A percentile compares a stretch with the other conserved stretches of the same genome.
These are phyloP conservation scores for Styela clava DNA, from an alignment of 23 tunicate species.

Conservation along the genomic window DNA sequence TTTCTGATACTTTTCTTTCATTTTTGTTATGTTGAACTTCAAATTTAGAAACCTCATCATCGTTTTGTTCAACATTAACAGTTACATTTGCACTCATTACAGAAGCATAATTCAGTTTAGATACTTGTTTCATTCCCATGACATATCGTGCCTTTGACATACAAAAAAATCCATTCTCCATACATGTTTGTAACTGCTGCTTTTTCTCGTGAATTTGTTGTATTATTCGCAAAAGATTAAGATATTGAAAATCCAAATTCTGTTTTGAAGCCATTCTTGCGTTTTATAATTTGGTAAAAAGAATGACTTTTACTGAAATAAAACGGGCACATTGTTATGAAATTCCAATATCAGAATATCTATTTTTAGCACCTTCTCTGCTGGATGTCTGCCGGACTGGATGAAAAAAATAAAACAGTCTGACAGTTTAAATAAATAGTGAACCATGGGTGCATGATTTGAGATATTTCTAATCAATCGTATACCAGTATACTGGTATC, in stretches of 20 bases:
- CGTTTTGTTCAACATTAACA: conserved; percentile 25
- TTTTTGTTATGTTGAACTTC: conserved; percentile 4
- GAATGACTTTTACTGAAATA: no score
- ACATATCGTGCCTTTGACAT: conserved; percentile 74
- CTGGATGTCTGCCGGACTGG: no score
- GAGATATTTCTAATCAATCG: no score
- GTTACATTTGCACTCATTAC: conserved; percentile 31
- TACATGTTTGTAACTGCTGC: conserved; percentile 41
- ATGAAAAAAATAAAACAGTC: no score
- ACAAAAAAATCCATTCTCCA: conserved; percentile 55
- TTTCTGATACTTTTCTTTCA: neutral
- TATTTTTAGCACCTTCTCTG: no score
- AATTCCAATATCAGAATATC: no score
- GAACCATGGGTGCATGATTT: no score
- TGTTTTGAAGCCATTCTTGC: conserved; percentile 1
- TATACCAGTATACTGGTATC: no score
- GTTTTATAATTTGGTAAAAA: no score
- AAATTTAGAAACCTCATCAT: neutral
- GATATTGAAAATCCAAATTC: conserved; percentile 15
- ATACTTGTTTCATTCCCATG: conserved; percentile 64
- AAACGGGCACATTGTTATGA: no score
- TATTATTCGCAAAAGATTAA: conserved; percentile 36
- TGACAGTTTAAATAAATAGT: no score
- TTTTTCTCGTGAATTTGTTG: conserved; percentile 56
- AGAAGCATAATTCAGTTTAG: conserved; percentile 46